Base-by-base conservation (phyloP, 2,888 invertebrate genomes). In the Scaptodrosophila latifasciaeformis region DNA sequence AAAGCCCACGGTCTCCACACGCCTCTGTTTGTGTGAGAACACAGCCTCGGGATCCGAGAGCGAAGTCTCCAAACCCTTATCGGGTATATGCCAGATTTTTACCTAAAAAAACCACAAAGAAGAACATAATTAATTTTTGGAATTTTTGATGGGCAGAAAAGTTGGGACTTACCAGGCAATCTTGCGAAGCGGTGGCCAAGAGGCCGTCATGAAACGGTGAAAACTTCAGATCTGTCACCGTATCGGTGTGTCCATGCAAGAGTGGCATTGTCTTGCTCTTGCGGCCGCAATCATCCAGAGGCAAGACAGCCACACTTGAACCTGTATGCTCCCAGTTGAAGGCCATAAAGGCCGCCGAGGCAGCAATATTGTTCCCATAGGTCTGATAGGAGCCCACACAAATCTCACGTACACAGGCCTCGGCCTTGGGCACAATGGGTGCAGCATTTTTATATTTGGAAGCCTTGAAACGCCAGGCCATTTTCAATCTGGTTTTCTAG, bases 381-480 rank as follows among this genome's bases (percentile, higher is more conserved):
- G 96, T 96, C 85, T 96, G 95, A 86, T 97, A 94, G 27, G 95
- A 96, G 21, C 96, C 96, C 55, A 97, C 95, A 79, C 92, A 93
- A 70, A 98, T 91, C 85, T 97, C 97, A 69, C 95, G 90, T 67
- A 94, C 90, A 66, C 88, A 92, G 85, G 94, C 93, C 89, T 97
- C 97, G 57, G 96, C 96, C 86, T 97, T 97, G 31, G 97, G 96
- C 82, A 96, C 93, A 82, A 96, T 96, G 37, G 97, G 96, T 70
- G 96, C 93, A 64, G 97, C 96, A 92, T 98, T 98, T 90, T 97
- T 98, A 88, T 96, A 98, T 88, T 98, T 98, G 62, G 97, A 97
- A 85, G 96, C 96, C 90, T 97, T 97, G 88, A 97, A 97, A 88
- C 96, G 90, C 94, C 95, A 95, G 87, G 95, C 94, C 95, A 96